Evolutionary conservation across 2,888 invertebrate species (phyloP).

Genomic region (Argyra leucocephala): DNA sequence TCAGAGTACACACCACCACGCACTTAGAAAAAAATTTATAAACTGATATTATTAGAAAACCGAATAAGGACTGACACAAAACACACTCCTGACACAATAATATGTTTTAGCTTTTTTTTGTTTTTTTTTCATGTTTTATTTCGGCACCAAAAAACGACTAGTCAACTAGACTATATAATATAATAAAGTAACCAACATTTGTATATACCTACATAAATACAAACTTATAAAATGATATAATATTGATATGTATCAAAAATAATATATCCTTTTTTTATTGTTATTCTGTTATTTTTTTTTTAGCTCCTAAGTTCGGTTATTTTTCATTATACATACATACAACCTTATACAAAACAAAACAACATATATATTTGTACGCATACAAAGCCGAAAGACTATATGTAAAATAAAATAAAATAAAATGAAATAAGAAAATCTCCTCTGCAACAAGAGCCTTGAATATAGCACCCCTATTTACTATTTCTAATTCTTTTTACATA

Average conservation of each 20-base stretch:
- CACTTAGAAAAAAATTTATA: background rate
- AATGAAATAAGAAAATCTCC: background rate
- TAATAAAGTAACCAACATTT: background rate
- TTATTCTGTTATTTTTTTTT: background rate
- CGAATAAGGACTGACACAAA: background rate
- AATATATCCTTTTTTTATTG: no score
- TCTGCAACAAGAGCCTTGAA: background rate
- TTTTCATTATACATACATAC: background rate
- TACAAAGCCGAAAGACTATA: background rate
- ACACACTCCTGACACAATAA: constrained; percentile 6
- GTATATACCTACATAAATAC: background rate
- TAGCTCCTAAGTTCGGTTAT: background rate
- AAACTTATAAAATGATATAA: background rate
- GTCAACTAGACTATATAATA: constrained; percentile 2
- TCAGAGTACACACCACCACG: background rate
- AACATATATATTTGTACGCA: background rate
- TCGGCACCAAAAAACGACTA: background rate
- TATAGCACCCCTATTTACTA: background rate
- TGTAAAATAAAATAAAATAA: background rate
- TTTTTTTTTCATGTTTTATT: background rate
- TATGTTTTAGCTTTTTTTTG: background rate
- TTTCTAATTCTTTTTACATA: no score
- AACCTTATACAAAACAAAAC: background rate
- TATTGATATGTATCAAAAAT: background rate
- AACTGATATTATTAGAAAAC: background rate